Base-by-base conservation (phyloP, 2,888 invertebrate genomes). In the Watsonalla binaria region DNA sequence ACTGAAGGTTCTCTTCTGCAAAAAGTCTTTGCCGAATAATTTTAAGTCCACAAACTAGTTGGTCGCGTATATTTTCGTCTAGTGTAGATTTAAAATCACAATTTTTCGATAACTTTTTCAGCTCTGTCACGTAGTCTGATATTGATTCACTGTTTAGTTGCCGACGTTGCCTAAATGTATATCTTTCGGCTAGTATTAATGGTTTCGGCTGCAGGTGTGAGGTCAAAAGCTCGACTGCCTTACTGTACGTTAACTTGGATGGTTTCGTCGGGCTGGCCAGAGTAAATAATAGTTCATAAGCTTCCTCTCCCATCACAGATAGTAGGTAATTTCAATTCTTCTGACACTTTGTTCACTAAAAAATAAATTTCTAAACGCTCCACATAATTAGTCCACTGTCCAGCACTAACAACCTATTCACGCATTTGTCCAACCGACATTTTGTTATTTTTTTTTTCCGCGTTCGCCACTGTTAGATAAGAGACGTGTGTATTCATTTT, bases 11-110 rank as follows among this genome's bases (percentile, higher is more conserved):
- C 0, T 50, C 48, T 34, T 67, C 65, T 5, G 63, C 58, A n/a
- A 67, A 67, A 24, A 67, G 45, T 6, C 63, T 45, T 24, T 61
- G 62, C 5, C 65, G 51, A 5, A 65, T 62, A 0, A 7, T 47
- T 6, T 65, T 65, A 33, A 65, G 42, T 0, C 62, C 63, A n/a
- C 63, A 65, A 0, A 59, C 64, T 0, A 65, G 55, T 35, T 67
- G 68, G 46, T 70, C 66, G 0, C 69, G 35, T 7, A 69, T 46
- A 33, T 59, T 68, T 33, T 69, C 68, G 6, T 56, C 34, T 5
- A 71, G 55, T 45, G 46, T 48, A 0, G 5, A 5, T 0, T 53
- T 56, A n/a, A 62, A 60, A 5, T 57, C 59, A 13, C 63, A 63
- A 0, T 54, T 45, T 7, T 51, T 55, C 0, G 63, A 54, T 45